These are phyloP conservation scores for Callyntrura guangdongensis DNA, from an alignment of 2,888 invertebrate genomes.

Conservation along the genomic window DNA sequence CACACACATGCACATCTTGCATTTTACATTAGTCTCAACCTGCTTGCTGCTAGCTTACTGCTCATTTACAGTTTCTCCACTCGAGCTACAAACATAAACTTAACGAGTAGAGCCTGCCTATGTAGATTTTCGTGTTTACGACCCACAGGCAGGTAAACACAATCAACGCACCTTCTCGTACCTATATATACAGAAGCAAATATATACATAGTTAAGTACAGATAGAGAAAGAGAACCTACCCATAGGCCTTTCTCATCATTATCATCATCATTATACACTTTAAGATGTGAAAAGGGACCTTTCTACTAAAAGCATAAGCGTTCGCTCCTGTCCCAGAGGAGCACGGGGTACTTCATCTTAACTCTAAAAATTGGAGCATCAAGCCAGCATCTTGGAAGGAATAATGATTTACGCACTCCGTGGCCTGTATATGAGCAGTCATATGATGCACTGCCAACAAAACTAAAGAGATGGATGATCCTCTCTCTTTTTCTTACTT, in stretches of 20 bases:
- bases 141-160: too few relatives aligned
- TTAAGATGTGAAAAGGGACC: slow-evolving; percentile 26
- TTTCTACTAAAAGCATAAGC: background rate
- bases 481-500: background rate
- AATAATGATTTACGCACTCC: slow-evolving; percentile 27
- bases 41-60: background rate
- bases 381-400: background rate
- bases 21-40: background rate
- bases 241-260: too few relatives aligned
- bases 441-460: background rate
- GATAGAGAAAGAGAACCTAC: background rate
- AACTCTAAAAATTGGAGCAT: slow-evolving; percentile 59
- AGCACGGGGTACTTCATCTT: slow-evolving; percentile 48
- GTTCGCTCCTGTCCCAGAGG: slow-evolving; percentile 1
- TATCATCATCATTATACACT: slow-evolving; percentile 25
- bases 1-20: background rate
- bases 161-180: background rate
- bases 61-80: slow-evolving; percentile 62
- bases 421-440: background rate
- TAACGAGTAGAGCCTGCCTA: slow-evolving; percentile 4
- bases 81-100: slow-evolving; percentile 31
- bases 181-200: background rate
- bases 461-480: slow-evolving; percentile 21
- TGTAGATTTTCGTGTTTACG: too few relatives aligned
- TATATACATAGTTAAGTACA: background rate